Conservation (phyloP, 2,888 invertebrate genomes). For the Noctua pronuba region DNA sequence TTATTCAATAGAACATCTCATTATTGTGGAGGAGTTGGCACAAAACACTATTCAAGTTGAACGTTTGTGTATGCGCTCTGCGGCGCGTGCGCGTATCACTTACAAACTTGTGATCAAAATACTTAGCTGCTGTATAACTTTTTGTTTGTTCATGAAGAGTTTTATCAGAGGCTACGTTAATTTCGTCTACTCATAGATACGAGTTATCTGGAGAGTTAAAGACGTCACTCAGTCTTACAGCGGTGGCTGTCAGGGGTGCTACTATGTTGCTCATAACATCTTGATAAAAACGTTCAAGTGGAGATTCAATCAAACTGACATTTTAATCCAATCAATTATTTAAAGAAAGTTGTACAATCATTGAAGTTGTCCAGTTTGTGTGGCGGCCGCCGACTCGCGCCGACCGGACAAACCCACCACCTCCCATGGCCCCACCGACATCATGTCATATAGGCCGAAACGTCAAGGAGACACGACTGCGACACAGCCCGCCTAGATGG, state of each 20-base stretch:
- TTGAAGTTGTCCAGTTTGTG: not conserved
- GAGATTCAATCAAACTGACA: not conserved
- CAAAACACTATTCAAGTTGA: not conserved
- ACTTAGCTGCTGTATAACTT: conserved; percentile 1
- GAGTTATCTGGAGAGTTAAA: too few relatives aligned
- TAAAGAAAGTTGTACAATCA: not conserved
- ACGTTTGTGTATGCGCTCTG: not conserved
- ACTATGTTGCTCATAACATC: not conserved
- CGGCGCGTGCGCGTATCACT: not conserved
- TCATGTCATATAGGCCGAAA: too few relatives aligned
- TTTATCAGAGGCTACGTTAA: not conserved
- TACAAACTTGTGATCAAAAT: conserved; percentile 7
- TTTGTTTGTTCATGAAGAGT: too few relatives aligned
- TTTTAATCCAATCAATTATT: not conserved
- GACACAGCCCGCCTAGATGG: too few relatives aligned
- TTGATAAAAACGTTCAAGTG: not conserved
- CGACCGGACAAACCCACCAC: not conserved
- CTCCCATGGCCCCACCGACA: not conserved
- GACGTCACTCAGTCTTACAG: not conserved
- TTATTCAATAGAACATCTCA: not conserved
- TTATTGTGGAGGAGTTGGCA: not conserved
- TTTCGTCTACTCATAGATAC: not conserved
- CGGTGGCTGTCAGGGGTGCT: not conserved
- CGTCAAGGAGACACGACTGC: too few relatives aligned
- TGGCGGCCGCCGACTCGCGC: not conserved